Evolutionary conservation across 92 coral and sea anemone species (phyloP).

Genomic region (Parazoanthus swiftii): DNA sequence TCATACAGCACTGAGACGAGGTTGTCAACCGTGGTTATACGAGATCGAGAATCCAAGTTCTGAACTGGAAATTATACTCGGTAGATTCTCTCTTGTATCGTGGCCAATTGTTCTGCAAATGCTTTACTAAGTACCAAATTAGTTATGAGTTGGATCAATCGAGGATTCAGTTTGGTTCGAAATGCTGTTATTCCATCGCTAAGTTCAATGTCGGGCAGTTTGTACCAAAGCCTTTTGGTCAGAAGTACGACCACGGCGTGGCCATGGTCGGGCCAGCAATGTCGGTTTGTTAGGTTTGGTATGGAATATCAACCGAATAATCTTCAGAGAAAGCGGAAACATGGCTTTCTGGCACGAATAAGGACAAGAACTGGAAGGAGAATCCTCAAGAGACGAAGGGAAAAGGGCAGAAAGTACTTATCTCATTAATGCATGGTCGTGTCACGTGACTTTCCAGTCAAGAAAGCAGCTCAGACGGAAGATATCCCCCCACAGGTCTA

Average conservation of each 20-base stretch:
- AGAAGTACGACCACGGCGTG: slow-evolving; percentile 2
- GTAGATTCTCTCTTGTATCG: neutral
- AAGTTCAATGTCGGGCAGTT: slow-evolving; percentile 2
- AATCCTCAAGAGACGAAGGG: slow-evolving; percentile 83
- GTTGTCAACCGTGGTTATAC: neutral
- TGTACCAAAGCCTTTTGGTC: neutral
- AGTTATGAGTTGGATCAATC: slow-evolving; percentile 74
- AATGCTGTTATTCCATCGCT: slow-evolving; percentile 44
- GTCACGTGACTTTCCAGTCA: neutral
- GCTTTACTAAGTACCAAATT: neutral
- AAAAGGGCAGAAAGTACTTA: slow-evolving; percentile 86
- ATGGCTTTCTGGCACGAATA: slow-evolving; percentile 87
- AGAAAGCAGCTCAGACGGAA: neutral
- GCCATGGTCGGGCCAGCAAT: slow-evolving; percentile 57
- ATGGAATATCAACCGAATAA: slow-evolving; percentile 97
- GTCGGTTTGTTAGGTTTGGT: slow-evolving; percentile 83
- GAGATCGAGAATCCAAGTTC: neutral
- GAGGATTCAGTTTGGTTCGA: slow-evolving; percentile 55
- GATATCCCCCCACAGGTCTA: too few relatives aligned
- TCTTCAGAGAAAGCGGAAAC: slow-evolving; percentile 90
- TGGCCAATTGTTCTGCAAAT: neutral
- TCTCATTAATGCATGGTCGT: slow-evolving; percentile 60
- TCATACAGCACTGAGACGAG: too few relatives aligned
- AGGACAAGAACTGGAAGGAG: slow-evolving; percentile 85
- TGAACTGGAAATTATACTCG: too few relatives aligned